Evolutionary conservation across 1,140 invertebrate species (phyloP), one percentile per base, ranked within the genome.

Genomic region (Elymnias hypermnestra): DNA sequence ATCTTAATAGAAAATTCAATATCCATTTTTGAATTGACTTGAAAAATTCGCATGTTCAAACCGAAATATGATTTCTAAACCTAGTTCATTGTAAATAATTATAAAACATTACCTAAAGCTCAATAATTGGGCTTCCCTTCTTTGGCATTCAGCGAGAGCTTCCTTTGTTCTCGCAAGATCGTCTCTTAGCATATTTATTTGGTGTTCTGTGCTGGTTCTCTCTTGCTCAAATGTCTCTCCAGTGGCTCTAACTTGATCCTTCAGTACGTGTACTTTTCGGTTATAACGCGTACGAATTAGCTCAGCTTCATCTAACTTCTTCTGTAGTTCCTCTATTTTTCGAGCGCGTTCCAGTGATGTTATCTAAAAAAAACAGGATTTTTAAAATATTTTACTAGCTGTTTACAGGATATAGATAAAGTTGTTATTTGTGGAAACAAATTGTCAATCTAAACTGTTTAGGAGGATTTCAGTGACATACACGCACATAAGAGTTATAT

Each of bases 311-410:
- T 92, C 89, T 2, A 94, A 64, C 46, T 90, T 89, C 73, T 93
- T 93, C 57, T 95, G 92, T 1, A 95, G 79, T 37, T 95, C 94
- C 67, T 96, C 94, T 47, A 95, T 91, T 83, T 95, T 95, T 21
- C 93, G 87, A 0, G 92, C 93, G 12, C 93, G 87, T 76, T 96
- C 94, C 52, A 96, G 62, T 3, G 94, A 91, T 8, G 93, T 91
- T 58, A 95, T 94, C 93, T 95, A 63, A 9, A 28, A 3, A 9
- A 26, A 22, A 6, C 19, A 43, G n/a, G n/a, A n/a, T n/a, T n/a
- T n/a, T n/a, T n/a, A n/a, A n/a, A n/a, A n/a, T n/a, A n/a, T n/a
- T n/a, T n/a, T n/a, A n/a, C n/a, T n/a, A n/a, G n/a, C n/a, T n/a
- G n/a, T n/a, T n/a, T n/a, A n/a, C n/a, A n/a, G n/a, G n/a, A n/a